These are phyloP conservation scores for Radopholus similis DNA, from an alignment of 1,140 invertebrate species.

Conservation along the genomic window DNA sequence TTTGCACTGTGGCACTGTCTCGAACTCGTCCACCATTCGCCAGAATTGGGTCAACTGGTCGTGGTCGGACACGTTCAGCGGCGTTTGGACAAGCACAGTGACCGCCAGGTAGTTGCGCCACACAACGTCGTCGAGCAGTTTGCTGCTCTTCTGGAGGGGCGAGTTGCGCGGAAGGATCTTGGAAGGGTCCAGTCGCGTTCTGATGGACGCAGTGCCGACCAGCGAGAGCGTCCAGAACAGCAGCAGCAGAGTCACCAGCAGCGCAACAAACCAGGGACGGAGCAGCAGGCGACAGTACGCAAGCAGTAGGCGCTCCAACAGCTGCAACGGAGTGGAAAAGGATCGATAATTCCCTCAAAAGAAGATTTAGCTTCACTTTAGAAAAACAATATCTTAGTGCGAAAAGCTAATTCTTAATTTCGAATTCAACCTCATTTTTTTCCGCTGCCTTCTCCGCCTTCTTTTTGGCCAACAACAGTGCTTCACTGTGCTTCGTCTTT, in stretches of 20 bases:
- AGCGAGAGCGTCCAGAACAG: too few species aligned
- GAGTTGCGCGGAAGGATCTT: constrained; percentile 52
- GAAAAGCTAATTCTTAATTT: too few species aligned
- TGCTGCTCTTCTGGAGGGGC: constrained; percentile 44
- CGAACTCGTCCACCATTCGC: constrained; percentile 48
- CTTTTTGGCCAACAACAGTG: too few species aligned
- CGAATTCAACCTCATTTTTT: too few species aligned
- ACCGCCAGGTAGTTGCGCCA: constrained; percentile 58
- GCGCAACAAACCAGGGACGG: constrained; percentile 48
- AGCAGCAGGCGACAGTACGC: too few species aligned
- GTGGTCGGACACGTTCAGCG: constrained; percentile 36
- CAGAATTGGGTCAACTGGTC: constrained; percentile 13
- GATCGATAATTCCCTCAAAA: background rate
- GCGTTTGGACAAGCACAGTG: constrained; percentile 51
- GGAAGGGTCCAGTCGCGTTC: constrained; percentile 28
- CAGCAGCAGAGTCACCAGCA: constrained; percentile 41
- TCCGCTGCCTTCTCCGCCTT: too few species aligned
- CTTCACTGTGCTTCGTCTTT: too few species aligned
- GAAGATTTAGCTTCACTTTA: constrained; percentile 8
- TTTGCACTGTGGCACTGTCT: too few species aligned
- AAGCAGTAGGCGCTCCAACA: too few species aligned
- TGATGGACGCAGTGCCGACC: too few species aligned
- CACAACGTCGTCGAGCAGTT: constrained; percentile 41
- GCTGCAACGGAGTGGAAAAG: constrained; percentile 18
- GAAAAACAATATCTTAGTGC: background rate